Evolutionary conservation across 2,113 vertebrate genomes (phyloP), one percentile per base, ranked within the genome.

Genomic region (Vidua macroura): DNA sequence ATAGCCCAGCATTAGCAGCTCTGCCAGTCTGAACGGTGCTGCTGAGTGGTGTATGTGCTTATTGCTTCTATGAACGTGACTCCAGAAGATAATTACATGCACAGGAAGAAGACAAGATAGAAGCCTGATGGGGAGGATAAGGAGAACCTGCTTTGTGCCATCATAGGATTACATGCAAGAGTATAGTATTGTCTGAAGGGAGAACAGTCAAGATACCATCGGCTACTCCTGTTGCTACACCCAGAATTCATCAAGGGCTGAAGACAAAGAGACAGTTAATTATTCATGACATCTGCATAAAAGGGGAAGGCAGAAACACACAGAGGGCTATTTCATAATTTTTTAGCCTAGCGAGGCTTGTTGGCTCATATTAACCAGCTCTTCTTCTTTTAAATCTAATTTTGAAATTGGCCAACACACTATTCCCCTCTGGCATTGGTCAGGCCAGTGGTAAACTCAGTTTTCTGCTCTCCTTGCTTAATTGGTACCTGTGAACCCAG

Each of bases 181-280:
- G 39, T 19, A 33, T 2, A 7, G 28, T 43, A 12, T 67, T 90
- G 51, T 88, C 90, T 94, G 82, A 88, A 81, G 72, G 86, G 37
- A 86, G 37, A 83, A 37, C 35, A 95, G 68, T 13, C 0, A 1
- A 90, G 92, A 94, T 93, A 92, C 35, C 23, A 90, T 91, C 31
- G 0, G 60, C 82, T 92, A 68, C 88, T 94, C 53, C 51, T 94
- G 77, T 91, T 94, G 64, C 77, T 93, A 76, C 80, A 89, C 43
- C 83, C 53, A 72, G 92, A 88, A 93, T 72, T 86, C 84, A 80
- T 81, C 76, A 86, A 64, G 79, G n/a, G 59, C 48, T 70, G 73
- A 90, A 96, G 93, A 93, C 76, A 86, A 95, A 90, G 37, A 83
- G 31, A 3, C 2, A 7, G 80, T 92, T 84, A 94, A 95, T 93